Percentiles rank a stretch among this genome's conserved stretches.
Conservation (phyloP, 2,113 vertebrate genomes). For the Gadus macrocephalus region DNA sequence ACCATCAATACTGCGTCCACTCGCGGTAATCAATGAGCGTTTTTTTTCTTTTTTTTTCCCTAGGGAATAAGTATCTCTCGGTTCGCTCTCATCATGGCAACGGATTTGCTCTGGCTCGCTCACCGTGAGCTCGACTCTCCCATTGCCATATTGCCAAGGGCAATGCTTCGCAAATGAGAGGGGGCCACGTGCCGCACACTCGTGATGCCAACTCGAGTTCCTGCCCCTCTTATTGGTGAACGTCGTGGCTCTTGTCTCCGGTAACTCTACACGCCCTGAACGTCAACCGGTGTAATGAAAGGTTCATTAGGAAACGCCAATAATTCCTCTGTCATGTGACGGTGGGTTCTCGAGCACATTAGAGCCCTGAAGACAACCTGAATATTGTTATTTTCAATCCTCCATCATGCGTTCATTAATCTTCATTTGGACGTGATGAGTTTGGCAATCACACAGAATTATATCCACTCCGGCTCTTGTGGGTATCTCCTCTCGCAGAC, state of each 20-base stretch:
- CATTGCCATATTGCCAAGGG: slow-evolving; percentile 8
- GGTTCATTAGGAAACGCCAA: slow-evolving; percentile 66
- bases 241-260: background rate
- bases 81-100: background rate
- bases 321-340: slow-evolving; percentile 61
- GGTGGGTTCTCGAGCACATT: slow-evolving; percentile 68
- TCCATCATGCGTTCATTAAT: slow-evolving; percentile 70
- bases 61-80: slow-evolving; percentile 49
- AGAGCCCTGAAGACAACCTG: slow-evolving; percentile 64
- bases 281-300: slow-evolving; percentile 44
- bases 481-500: slow-evolving; percentile 30
- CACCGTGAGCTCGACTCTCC: slow-evolving; percentile 14
- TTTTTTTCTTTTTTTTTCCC: slow-evolving; percentile 36
- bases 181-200: slow-evolving; percentile 11
- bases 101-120: slow-evolving; percentile 24
- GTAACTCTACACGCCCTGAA: slow-evolving; percentile 12
- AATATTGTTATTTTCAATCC: slow-evolving; percentile 68
- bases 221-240: slow-evolving; percentile 11
- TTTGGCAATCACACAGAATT: slow-evolving; percentile 69
- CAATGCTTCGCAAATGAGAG: slow-evolving; percentile 16
- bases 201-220: background rate
- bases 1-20: slow-evolving; percentile 68
- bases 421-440: slow-evolving; percentile 69
- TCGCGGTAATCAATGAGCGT: slow-evolving; percentile 62
- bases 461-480: slow-evolving; percentile 55